phyloP scores from a whole-genome alignment of 2,888 invertebrate species.

The Metopia argyrocephala region DNA sequence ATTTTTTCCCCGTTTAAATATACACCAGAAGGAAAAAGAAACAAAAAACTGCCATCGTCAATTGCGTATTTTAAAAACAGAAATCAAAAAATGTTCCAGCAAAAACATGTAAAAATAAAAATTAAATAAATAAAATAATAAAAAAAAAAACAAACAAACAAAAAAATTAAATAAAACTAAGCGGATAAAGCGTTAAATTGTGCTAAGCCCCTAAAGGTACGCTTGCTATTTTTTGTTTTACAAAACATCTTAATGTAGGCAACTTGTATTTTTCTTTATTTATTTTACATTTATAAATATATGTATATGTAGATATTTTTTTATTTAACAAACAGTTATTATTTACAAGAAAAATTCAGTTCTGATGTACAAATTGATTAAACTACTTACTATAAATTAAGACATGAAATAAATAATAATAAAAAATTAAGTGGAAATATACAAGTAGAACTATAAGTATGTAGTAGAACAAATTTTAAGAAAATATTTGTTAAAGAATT shows the following conservation, averaged over 20 bases:
- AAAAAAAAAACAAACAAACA: not conserved
- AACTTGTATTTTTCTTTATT: conserved; percentile 3
- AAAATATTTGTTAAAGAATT: too few species aligned
- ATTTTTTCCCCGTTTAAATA: not conserved
- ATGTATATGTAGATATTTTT: too few species aligned
- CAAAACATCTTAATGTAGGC: not conserved
- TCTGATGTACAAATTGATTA: too few species aligned
- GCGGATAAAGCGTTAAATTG: not conserved
- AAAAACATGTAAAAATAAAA: not conserved
- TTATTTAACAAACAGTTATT: too few species aligned
- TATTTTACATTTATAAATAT: not conserved
- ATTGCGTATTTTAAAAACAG: conserved; percentile 3
- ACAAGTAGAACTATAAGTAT: too few species aligned
- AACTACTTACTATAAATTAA: too few species aligned
- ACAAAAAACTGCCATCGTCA: not conserved
- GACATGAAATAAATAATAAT: too few species aligned
- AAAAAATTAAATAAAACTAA: not conserved
- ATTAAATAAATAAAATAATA: not conserved
- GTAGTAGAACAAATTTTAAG: too few species aligned
- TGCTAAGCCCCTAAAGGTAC: conserved; percentile 19
- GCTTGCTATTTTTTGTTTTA: not conserved
- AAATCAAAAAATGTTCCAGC: not conserved
- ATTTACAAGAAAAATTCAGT: too few species aligned
- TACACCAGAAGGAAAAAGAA: not conserved
- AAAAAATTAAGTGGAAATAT: too few species aligned